phyloP scores from a whole-genome alignment of 2,797 vertebrate genomes.

The Morelia viridis region DNA sequence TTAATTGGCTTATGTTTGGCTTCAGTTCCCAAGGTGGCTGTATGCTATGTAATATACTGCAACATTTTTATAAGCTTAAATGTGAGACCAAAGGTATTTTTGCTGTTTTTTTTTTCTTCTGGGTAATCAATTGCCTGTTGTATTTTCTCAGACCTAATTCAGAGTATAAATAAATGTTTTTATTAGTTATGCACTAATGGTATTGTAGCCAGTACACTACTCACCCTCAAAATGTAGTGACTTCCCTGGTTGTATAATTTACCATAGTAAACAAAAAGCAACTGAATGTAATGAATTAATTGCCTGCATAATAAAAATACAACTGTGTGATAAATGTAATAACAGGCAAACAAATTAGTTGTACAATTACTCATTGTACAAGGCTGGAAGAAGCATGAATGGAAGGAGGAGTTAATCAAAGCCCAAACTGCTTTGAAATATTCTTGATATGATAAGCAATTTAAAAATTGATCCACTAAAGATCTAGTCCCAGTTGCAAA shows the following conservation, averaged over 20 bases:
- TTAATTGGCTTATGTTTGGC: conserved; percentile 35
- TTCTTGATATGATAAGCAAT: neutral
- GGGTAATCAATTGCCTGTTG: conserved; percentile 38
- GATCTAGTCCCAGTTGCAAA: neutral
- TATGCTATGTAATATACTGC: conserved; percentile 40
- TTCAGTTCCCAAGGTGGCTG: conserved; percentile 22
- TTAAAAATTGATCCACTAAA: neutral
- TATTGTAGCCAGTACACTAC: neutral
- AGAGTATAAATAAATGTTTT: conserved; percentile 24
- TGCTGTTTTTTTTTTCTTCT: neutral
- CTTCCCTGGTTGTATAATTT: neutral
- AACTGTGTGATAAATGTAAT: conserved; percentile 13
- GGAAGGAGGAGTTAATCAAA: neutral
- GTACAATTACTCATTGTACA: neutral
- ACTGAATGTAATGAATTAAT: conserved; percentile 9
- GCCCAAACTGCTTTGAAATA: neutral
- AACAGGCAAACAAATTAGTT: neutral
- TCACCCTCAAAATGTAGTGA: neutral
- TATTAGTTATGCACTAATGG: conserved; percentile 10
- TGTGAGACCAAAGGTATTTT: conserved; percentile 31
- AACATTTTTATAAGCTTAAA: conserved; percentile 46
- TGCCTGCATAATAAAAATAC: conserved; percentile 5
- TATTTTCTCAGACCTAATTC: conserved; percentile 39
- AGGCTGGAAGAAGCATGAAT: neutral
- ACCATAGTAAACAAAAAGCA: neutral